These are phyloP conservation scores for Grammomys surdaster DNA, from an alignment of 2,113 vertebrate species.

Conservation along the genomic window DNA sequence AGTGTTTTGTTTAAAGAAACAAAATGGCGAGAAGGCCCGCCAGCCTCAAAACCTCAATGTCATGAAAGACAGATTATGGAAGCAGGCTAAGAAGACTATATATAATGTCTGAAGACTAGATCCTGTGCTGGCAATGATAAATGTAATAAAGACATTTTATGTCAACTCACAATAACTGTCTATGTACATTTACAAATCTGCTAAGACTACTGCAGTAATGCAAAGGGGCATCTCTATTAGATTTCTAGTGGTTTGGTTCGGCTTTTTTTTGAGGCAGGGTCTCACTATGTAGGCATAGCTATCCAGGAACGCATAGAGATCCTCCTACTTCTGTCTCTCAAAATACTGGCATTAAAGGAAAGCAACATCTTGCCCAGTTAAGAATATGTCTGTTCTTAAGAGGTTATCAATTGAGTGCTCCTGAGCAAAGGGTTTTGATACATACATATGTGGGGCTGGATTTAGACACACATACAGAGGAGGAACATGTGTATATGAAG, in stretches of 20 bases:
- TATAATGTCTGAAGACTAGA: background rate
- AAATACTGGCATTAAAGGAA: background rate
- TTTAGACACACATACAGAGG: background rate
- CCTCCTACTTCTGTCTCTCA: background rate
- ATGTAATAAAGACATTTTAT: background rate
- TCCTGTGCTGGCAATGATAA: background rate
- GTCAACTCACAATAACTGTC: background rate
- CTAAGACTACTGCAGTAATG: background rate
- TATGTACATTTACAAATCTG: background rate
- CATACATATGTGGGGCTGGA: background rate
- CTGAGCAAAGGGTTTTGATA: background rate
- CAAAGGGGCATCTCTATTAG: background rate
- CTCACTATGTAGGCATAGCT: background rate
- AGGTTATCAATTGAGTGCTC: background rate
- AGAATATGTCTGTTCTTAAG: background rate
- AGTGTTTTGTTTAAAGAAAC: background rate
- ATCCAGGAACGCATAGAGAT: background rate
- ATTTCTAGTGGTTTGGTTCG: background rate
- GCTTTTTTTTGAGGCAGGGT: background rate
- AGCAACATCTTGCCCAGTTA: background rate
- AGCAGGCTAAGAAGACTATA: background rate
- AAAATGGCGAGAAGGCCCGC: background rate
- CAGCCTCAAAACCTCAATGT: background rate
- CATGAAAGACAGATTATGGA: background rate
- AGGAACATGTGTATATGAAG: fast-evolving